Evolutionary conservation across 2,113 vertebrate species (phyloP).

Genomic region (Labeo catla): DNA sequence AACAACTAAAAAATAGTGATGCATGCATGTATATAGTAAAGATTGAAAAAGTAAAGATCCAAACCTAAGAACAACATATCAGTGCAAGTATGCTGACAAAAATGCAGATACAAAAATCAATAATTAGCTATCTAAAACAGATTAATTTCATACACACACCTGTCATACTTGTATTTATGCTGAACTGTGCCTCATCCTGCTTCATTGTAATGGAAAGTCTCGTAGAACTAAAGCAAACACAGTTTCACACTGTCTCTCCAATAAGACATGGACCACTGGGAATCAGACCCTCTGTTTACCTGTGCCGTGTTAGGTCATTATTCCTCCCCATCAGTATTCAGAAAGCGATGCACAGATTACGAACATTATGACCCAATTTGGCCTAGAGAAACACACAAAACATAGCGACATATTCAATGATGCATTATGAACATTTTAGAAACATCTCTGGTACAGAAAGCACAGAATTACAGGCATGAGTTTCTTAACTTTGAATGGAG

Average conservation of each 20-base stretch:
- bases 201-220: conserved; percentile 52
- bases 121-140: not conserved
- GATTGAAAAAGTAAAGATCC: not conserved
- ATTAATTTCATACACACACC: not conserved
- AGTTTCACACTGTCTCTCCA: conserved; percentile 47
- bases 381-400: conserved; percentile 22
- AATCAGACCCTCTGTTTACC: conserved; percentile 54
- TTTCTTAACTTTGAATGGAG: not conserved
- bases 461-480: not conserved
- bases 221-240: conserved; percentile 53
- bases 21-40: not conserved
- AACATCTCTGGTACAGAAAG: not conserved
- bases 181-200: conserved; percentile 35
- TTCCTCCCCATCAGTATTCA: conserved; percentile 55
- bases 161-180: conserved; percentile 33
- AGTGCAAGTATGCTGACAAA: not conserved
- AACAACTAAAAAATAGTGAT: not conserved
- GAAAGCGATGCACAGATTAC: not conserved
- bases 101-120: not conserved
- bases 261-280: conserved; percentile 39
- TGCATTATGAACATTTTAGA: not conserved
- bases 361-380: conserved; percentile 7
- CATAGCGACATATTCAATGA: not conserved
- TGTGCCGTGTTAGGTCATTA: conserved; percentile 42
- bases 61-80: not conserved